phyloP scores from a whole-genome alignment of 2,797 vertebrate genomes.

The Rhodeus uyekii region DNA sequence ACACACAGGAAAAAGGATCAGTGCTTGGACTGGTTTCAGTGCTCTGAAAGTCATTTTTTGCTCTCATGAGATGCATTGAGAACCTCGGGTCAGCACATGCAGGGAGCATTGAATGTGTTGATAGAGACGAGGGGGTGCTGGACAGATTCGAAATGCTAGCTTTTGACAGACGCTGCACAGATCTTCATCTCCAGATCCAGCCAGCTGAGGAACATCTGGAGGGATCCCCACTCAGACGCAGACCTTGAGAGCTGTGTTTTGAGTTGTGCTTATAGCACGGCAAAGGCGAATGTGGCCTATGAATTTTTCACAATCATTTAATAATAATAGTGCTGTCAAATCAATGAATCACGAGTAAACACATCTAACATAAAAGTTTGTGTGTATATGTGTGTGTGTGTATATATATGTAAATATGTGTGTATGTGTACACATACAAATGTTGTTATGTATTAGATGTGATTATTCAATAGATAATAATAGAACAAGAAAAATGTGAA shows the following conservation, averaged over 20 bases:
- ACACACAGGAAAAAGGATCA: slow-evolving; percentile 8
- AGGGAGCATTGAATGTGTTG: slow-evolving; percentile 28
- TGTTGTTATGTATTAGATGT: not conserved
- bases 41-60: slow-evolving; percentile 16
- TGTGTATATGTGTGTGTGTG: not conserved
- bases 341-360: not conserved
- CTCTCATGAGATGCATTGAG: slow-evolving; percentile 22
- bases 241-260: slow-evolving; percentile 53
- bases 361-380: not conserved
- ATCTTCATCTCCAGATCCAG: slow-evolving; percentile 79
- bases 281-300: not conserved
- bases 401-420: not conserved
- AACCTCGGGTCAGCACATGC: slow-evolving; percentile 49
- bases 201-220: slow-evolving; percentile 89
- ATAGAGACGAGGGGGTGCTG: slow-evolving; percentile 56
- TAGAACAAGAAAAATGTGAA: no score
- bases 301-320: not conserved
- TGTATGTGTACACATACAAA: not conserved
- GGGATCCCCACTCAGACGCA: slow-evolving; percentile 63
- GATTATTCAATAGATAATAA: no score
- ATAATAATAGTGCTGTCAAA: not conserved
- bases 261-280: slow-evolving; percentile 56
- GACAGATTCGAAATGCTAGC: slow-evolving; percentile 80
- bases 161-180: slow-evolving; percentile 78
- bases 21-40: slow-evolving; percentile 12